Conservation (phyloP, 2,797 vertebrate genomes). For the Cottoperca gobio region DNA sequence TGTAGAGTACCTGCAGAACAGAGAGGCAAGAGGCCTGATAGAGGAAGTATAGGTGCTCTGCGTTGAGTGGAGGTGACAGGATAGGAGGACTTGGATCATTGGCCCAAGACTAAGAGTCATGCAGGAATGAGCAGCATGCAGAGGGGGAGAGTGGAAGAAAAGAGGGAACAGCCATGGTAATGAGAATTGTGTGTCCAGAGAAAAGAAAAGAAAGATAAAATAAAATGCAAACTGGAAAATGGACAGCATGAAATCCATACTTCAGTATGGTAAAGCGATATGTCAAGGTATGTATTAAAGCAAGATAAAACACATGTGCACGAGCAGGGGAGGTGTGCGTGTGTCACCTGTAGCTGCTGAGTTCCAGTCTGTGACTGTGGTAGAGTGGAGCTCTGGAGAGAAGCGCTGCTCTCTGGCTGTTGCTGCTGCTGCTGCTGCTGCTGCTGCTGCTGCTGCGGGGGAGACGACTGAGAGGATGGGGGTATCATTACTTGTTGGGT, state of each 20-base stretch:
- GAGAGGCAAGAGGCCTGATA: constrained; percentile 85
- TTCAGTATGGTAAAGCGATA: background rate
- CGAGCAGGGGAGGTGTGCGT: background rate
- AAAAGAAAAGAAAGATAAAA: constrained; percentile 19
- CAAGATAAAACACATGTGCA: background rate
- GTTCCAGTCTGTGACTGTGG: constrained; percentile 78
- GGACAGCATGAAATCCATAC: constrained; percentile 20
- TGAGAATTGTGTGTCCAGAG: constrained; percentile 35
- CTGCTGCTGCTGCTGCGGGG: constrained; percentile 67
- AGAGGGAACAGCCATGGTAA: constrained; percentile 33
- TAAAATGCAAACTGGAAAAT: constrained; percentile 7
- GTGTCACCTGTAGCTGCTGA: constrained; percentile 88
- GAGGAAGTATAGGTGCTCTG: constrained; percentile 87
- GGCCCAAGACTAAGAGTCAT: constrained; percentile 85
- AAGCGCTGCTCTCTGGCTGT: constrained; percentile 66
- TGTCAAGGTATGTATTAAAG: background rate
- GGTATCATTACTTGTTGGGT: constrained; percentile 70
- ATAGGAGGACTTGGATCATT: constrained; percentile 82
- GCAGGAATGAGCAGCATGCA: constrained; percentile 81
- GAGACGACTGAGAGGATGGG: constrained; percentile 67
- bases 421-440: constrained; percentile 65
- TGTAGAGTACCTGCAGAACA: constrained; percentile 80
- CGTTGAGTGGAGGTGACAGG: constrained; percentile 86
- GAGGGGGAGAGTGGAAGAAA: constrained; percentile 41
- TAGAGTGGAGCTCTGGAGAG: constrained; percentile 58